Base-by-base conservation (phyloP, 1,140 invertebrate genomes). In the Proales similis region DNA sequence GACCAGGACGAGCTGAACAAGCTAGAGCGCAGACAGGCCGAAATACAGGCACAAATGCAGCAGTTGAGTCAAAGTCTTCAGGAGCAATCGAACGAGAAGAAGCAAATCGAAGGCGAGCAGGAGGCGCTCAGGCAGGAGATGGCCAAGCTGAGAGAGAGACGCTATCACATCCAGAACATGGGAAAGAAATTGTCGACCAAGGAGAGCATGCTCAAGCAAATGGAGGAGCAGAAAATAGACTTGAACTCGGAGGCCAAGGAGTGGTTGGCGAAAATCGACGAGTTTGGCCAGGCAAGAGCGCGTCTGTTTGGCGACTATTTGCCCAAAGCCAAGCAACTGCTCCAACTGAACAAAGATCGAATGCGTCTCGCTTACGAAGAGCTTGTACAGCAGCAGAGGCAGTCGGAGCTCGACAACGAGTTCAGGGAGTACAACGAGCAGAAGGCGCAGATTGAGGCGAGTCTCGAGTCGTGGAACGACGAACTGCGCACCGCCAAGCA, bases 131-230 rank as follows among this genome's bases (percentile, higher is more conserved):
- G 51, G n/a, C 11, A 6, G 12, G 36, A 57, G 22, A 30, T 57
- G 51, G 19, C 17, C 20, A 42, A 57, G 30, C 27, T 57, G 2
- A 38, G 51, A 38, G 51, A 57, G 17, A 39, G 24, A 57, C 39
- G 32, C 27, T 57, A 42, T 57, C 51, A 57, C 32, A 42, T 57
- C 30, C 36, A 57, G 17, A 57, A 57, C 30, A 42, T 57, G 36
- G 32, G 7, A 22, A 57, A 57, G 45, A 57, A 57, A 42, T 57
- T 57, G 11, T 9, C 39, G n/a, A 24, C 27, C 27, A 57, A 57
- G 20, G 5, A 42, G 22, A 57, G 36, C 12, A 26, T 57, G 17
- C 45, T 30, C 32, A 57, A 57, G 45, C 39, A 42, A 11, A 27
- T 57, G 17, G 33, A 24, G 2, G 4, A 5, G 14, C 51, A 57